Percentiles rank a stretch among this genome's conserved stretches.
Conservation (phyloP, 2,113 vertebrate genomes). For the Chionomys nivalis region DNA sequence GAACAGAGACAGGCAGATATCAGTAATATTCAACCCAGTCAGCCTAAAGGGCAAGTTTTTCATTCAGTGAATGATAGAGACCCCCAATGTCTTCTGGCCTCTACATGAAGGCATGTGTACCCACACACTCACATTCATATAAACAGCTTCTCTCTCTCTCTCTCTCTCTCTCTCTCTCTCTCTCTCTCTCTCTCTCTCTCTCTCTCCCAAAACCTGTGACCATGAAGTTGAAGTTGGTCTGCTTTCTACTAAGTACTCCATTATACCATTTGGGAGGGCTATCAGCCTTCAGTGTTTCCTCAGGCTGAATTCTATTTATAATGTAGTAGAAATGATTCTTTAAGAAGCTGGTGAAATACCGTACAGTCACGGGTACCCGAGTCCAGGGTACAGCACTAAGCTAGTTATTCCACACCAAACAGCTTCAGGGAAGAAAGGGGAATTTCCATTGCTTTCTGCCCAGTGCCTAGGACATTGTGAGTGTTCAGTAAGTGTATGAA, state of each 20-base stretch:
- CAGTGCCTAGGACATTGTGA: not conserved
- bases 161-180: no score
- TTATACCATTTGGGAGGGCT: not conserved
- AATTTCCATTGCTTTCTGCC: not conserved
- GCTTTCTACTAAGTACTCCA: not conserved
- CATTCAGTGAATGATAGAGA: not conserved
- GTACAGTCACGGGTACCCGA: not conserved
- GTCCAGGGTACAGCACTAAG: not conserved
- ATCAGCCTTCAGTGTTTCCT: not conserved
- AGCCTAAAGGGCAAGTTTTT: not conserved
- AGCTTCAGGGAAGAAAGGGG: not conserved
- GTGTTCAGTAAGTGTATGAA: not conserved
- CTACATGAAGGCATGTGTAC: not conserved
- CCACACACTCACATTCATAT: not conserved
- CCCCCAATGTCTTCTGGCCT: not conserved
- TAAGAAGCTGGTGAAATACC: not conserved
- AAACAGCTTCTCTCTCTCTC: no score
- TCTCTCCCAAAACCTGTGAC: not conserved
- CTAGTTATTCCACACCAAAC: not conserved
- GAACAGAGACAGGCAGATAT: not conserved
- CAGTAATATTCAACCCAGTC: no score
- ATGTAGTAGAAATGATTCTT: not conserved
- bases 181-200: no score
- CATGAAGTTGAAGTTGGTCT: not conserved
- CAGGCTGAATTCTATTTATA: constrained; percentile 18